Evolutionary conservation across 2,113 vertebrate species (phyloP).

Genomic region (Cavia porcellus): DNA sequence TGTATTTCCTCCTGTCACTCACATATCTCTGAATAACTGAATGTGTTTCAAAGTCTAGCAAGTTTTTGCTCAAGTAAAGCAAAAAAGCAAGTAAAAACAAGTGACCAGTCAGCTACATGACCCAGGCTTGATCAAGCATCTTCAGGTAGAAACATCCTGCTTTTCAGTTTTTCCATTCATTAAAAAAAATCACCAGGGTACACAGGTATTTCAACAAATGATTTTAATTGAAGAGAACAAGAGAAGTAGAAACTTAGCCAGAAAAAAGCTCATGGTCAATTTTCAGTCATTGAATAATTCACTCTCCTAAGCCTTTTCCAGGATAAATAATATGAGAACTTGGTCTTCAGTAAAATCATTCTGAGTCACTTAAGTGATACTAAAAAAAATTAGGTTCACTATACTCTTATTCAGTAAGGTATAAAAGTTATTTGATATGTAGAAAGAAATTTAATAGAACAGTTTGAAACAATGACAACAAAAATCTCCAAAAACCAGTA

Average conservation of each 20-base stretch:
- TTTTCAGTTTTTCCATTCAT: neutral
- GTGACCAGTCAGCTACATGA: neutral
- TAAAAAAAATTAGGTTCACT: neutral
- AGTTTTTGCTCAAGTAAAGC: neutral
- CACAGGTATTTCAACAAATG: neutral
- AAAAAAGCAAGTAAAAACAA: neutral
- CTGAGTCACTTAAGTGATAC: neutral
- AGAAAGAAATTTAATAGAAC: constrained; percentile 11
- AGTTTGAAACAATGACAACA: neutral
- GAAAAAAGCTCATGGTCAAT: constrained; percentile 16
- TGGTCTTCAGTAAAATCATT: constrained; percentile 34
- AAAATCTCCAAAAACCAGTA: constrained; percentile 10
- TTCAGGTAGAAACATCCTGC: neutral
- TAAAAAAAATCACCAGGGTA: neutral
- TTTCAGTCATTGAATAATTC: neutral
- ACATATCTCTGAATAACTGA: neutral
- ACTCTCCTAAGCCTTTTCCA: neutral
- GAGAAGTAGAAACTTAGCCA: neutral
- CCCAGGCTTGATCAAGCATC: neutral
- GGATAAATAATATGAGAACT: neutral
- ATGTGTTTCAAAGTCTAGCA: neutral
- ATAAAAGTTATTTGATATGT: constrained; percentile 14
- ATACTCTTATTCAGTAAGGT: neutral
- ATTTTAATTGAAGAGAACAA: constrained; percentile 31
- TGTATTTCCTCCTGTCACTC: constrained; percentile 3